Percentiles rank a stretch among this genome's conserved stretches.
Conservation (phyloP, 1,140 invertebrate species). For the Philotrypesis tridentata region DNA sequence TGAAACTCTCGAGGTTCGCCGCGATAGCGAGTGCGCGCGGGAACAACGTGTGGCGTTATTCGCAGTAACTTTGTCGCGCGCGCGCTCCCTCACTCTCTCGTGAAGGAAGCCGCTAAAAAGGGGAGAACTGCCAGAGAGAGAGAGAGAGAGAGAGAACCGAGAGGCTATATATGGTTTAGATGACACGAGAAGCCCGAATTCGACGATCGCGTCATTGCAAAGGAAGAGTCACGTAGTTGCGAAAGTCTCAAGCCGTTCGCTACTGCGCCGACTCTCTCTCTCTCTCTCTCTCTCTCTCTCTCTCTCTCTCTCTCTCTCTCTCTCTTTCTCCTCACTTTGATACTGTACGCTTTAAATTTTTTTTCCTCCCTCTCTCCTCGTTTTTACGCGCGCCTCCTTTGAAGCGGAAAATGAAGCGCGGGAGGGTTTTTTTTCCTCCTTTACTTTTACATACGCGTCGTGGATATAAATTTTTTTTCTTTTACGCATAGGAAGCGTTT, state of each 20-base stretch:
- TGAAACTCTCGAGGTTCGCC: not conserved
- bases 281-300: too few relatives aligned
- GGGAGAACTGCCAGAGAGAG: not conserved
- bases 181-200: not conserved
- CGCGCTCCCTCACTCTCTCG: too few relatives aligned
- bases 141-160: not conserved
- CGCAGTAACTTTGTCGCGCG: not conserved
- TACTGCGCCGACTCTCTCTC: too few relatives aligned
- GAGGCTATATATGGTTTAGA: not conserved
- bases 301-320: not conserved
- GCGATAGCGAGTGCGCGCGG: not conserved
- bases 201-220: not conserved
- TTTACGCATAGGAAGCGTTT: too few relatives aligned
- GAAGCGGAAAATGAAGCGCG: too few relatives aligned
- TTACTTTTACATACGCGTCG: too few relatives aligned
- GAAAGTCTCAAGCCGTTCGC: not conserved
- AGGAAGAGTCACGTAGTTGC: slow-evolving; percentile 3
- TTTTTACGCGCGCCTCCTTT: too few relatives aligned
- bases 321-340: too few relatives aligned
- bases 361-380: too few relatives aligned
- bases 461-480: too few relatives aligned
- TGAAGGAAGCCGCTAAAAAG: not conserved
- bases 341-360: too few relatives aligned
- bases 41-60: not conserved
- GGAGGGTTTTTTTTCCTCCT: too few relatives aligned